Conservation (phyloP, 2,113 vertebrate species). For the Misgurnus mizolepis region DNA sequence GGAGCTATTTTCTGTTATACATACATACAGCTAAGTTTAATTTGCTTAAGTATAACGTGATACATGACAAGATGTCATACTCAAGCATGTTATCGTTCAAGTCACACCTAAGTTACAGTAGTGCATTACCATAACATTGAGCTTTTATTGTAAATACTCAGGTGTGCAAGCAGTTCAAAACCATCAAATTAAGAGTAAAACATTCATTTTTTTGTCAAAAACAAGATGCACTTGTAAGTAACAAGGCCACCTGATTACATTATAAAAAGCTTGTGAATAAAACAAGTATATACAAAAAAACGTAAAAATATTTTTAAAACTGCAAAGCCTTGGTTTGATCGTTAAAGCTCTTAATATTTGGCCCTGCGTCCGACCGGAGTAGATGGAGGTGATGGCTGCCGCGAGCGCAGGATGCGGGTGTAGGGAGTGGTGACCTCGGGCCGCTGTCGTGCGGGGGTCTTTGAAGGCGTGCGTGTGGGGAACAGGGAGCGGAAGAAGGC, state of each 20-base stretch:
- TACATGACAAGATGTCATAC: background rate
- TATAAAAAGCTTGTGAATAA: background rate
- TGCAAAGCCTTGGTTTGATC: too few species aligned
- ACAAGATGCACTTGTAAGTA: too few species aligned
- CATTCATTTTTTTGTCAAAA: background rate
- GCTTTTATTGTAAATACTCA: background rate
- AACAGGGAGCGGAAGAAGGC: slow-evolving; percentile 83
- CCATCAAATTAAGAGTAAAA: background rate
- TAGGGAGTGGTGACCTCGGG: slow-evolving; percentile 74
- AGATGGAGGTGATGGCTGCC: slow-evolving; percentile 71
- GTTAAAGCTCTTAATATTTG: slow-evolving; percentile 62
- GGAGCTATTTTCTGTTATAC: background rate
- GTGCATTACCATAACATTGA: background rate
- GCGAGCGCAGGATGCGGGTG: slow-evolving; percentile 74
- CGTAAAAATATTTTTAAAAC: background rate
- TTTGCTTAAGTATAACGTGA: background rate
- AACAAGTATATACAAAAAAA: background rate
- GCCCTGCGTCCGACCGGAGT: slow-evolving; percentile 68
- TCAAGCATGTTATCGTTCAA: background rate
- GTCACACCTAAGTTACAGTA: background rate
- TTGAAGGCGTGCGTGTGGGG: slow-evolving; percentile 46
- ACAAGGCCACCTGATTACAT: slow-evolving; percentile 2
- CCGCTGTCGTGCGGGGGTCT: slow-evolving; percentile 64
- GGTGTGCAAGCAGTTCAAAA: background rate
- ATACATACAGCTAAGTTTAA: background rate